Conservation (phyloP, 2,113 vertebrate species). For the Phaethornis superciliosus region DNA sequence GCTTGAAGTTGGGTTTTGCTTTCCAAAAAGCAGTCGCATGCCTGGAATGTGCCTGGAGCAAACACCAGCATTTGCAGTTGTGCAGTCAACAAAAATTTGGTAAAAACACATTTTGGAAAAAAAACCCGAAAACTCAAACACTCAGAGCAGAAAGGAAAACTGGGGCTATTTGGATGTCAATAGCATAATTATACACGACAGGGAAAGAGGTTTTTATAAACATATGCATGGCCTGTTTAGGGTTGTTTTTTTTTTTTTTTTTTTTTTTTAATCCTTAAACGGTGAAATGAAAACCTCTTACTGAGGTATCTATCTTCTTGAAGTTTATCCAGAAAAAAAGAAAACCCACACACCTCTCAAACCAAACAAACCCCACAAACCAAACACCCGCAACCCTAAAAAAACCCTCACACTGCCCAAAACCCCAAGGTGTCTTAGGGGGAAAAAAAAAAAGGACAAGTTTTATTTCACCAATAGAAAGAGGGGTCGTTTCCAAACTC, state of each 20-base stretch:
- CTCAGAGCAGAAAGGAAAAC: rapidly evolving
- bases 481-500: rapidly evolving
- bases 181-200: rapidly evolving
- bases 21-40: not conserved
- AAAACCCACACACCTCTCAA: no score
- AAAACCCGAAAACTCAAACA: rapidly evolving
- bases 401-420: rapidly evolving
- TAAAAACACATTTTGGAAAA: not conserved
- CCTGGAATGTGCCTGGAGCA: not conserved
- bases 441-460: not conserved
- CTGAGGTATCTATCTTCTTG: rapidly evolving
- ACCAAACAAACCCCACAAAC: no score
- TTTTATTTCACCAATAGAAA: rapidly evolving
- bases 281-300: rapidly evolving
- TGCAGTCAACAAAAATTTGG: not conserved
- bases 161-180: not conserved
- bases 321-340: not conserved
- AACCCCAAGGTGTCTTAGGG: rapidly evolving
- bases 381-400: not conserved
- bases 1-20: not conserved
- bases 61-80: not conserved
- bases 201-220: not conserved
- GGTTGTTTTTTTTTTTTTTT: not conserved
- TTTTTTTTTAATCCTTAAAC: rapidly evolving
- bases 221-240: rapidly evolving